Evolutionary conservation across 1,140 invertebrate species (phyloP).

Genomic region (Drosophila prosaltans): DNA sequence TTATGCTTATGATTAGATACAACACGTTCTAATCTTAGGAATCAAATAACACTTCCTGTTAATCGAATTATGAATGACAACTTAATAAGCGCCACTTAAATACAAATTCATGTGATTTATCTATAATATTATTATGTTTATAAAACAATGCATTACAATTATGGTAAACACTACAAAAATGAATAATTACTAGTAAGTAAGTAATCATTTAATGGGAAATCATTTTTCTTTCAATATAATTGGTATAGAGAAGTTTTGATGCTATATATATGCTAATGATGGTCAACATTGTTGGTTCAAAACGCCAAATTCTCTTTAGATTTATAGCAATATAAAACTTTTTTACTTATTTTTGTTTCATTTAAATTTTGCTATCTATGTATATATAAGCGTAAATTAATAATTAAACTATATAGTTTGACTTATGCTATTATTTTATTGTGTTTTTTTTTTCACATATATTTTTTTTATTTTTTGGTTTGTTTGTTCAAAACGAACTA

Average conservation of each 20-base stretch:
- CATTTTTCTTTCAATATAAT: too few species aligned
- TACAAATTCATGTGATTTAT: background rate
- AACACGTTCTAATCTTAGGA: background rate
- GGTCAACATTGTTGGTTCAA: too few species aligned
- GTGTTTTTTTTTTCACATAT: background rate
- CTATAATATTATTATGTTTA: background rate
- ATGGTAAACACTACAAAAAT: background rate
- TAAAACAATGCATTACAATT: background rate
- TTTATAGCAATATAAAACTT: too few species aligned
- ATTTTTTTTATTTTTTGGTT: background rate
- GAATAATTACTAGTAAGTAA: too few species aligned
- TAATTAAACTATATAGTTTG: background rate
- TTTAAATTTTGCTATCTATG: too few species aligned
- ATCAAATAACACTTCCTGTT: background rate
- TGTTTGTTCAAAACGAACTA: slow-evolving; percentile 26
- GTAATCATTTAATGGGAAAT: too few species aligned
- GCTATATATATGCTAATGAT: too few species aligned
- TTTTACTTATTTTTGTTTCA: too few species aligned
- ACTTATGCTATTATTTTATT: background rate
- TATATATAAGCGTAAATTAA: too few species aligned
- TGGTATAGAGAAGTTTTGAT: too few species aligned
- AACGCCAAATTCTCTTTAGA: too few species aligned
- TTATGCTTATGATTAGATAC: background rate
- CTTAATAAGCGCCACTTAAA: background rate
- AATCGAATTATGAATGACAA: background rate